Evolutionary conservation across 2,888 invertebrate genomes (phyloP).

Genomic region (Aelia acuminata): DNA sequence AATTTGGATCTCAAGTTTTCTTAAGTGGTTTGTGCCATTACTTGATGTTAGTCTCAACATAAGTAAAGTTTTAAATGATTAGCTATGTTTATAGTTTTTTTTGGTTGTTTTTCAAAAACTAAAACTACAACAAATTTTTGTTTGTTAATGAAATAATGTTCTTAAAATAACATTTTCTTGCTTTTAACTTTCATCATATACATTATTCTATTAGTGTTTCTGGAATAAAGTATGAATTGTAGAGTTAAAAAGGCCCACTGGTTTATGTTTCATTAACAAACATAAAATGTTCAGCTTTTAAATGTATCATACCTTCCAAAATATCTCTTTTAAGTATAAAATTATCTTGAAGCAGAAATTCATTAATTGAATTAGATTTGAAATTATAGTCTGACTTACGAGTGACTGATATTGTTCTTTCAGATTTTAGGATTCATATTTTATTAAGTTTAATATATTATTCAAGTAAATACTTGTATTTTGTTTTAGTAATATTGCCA

Average conservation of each 20-base stretch:
- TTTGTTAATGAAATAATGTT: neutral
- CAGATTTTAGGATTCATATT: neutral
- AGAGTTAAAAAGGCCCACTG: neutral
- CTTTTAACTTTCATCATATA: neutral
- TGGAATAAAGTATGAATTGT: neutral
- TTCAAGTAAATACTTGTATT: constrained; percentile 11
- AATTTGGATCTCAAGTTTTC: neutral
- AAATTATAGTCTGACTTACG: neutral
- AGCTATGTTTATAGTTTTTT: neutral
- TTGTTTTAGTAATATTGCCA: constrained; percentile 35
- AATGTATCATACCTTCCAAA: neutral
- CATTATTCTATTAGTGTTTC: neutral
- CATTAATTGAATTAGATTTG: neutral
- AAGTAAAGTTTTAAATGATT: neutral
- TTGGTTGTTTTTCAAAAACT: neutral
- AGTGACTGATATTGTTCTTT: constrained; percentile 17
- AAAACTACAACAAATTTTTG: neutral
- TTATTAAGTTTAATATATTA: constrained; percentile 42
- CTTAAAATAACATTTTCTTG: neutral
- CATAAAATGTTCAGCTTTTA: neutral
- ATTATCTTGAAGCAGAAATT: neutral
- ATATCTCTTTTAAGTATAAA: neutral
- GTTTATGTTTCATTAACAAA: neutral
- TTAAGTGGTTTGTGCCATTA: neutral
- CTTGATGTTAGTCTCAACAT: neutral